phyloP scores from a whole-genome alignment of 2,888 invertebrate genomes.

The Meganola albula region DNA sequence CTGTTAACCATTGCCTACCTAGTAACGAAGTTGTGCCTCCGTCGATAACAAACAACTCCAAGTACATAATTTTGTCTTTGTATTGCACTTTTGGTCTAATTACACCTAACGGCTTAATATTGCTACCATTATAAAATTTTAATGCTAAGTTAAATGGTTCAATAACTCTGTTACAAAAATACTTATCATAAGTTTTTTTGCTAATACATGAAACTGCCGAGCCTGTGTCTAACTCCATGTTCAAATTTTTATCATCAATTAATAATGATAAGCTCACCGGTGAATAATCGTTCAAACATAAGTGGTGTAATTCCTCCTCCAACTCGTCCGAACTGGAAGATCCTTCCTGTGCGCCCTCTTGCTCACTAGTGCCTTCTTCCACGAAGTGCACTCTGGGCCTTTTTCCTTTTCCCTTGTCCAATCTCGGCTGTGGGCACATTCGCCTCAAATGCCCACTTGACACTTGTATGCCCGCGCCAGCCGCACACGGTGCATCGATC shows the following conservation, averaged over 20 bases:
- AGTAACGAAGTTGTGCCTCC: too few relatives aligned
- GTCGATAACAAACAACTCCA: constrained; percentile 16
- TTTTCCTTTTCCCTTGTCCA: not conserved
- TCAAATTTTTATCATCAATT: constrained; percentile 11
- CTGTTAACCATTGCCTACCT: too few relatives aligned
- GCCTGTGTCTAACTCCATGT: constrained; percentile 29
- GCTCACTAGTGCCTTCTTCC: not conserved
- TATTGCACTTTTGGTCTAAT: constrained; percentile 12
- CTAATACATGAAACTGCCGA: constrained; percentile 26
- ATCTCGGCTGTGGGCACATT: not conserved
- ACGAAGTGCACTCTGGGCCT: not conserved
- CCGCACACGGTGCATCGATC: not conserved
- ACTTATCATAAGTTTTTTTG: constrained; percentile 14
- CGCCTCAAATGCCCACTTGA: not conserved
- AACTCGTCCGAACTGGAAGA: not conserved
- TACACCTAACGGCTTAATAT: constrained; percentile 15
- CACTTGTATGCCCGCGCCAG: not conserved
- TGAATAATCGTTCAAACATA: constrained; percentile 15
- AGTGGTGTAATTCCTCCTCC: constrained; percentile 10
- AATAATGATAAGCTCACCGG: constrained; percentile 16
- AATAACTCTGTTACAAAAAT: constrained; percentile 10
- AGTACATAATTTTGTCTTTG: not conserved
- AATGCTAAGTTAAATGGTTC: constrained; percentile 8
- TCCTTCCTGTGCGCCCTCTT: not conserved
- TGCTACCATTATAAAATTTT: constrained; percentile 16